A percentile compares a stretch with the other conserved stretches of the same genome.
Evolutionary conservation across 2,797 vertebrate species (phyloP).

Genomic region (Cossypha niveicapilla): DNA sequence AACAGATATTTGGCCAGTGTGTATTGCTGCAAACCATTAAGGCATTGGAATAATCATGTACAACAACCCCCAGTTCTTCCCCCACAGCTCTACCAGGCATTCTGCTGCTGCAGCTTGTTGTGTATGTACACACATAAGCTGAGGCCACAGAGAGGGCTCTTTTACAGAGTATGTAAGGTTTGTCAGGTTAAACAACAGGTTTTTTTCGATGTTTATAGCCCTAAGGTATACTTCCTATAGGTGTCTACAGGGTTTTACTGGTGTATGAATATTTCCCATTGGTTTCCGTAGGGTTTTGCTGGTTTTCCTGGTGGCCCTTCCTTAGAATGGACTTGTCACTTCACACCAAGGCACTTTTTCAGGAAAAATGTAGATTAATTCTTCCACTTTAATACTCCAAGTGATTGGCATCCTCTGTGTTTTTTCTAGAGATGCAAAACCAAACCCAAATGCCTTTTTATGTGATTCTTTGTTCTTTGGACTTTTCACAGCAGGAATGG

Average conservation of each 20-base stretch:
- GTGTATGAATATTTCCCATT: not conserved
- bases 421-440: not conserved
- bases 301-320: not conserved
- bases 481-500: not conserved
- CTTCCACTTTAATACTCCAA: not conserved
- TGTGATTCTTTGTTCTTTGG: not conserved
- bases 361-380: not conserved
- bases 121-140: not conserved
- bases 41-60: not conserved
- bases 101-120: not conserved
- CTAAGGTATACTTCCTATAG: not conserved
- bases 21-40: not conserved
- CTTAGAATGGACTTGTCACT: not conserved
- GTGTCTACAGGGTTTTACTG: not conserved
- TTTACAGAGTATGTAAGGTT: not conserved
- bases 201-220: not conserved
- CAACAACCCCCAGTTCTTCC: not conserved
- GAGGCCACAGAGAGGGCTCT: not conserved
- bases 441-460: not conserved
- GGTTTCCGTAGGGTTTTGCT: not conserved
- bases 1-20: not conserved
- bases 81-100: accelerated
- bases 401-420: not conserved
- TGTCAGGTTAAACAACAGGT: not conserved
- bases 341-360: not conserved